Evolutionary conservation across 2,113 vertebrate genomes (phyloP).

Genomic region (Lasiurus borealis): DNA sequence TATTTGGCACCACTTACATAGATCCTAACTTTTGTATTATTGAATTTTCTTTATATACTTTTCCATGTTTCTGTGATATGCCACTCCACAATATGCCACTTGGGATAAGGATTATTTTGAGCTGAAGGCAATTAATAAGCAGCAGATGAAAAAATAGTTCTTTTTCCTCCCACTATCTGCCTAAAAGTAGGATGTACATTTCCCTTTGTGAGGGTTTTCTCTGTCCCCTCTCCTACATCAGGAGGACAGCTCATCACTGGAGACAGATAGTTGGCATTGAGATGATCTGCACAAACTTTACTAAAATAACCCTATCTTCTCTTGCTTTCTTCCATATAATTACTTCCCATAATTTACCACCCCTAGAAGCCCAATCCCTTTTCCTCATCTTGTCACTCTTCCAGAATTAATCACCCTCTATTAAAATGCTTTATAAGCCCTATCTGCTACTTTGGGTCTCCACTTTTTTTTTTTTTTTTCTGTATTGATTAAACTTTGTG

Average conservation of each 20-base stretch:
- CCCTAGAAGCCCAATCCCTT: neutral
- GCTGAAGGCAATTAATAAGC: constrained; percentile 20
- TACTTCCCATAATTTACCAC: neutral
- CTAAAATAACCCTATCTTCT: neutral
- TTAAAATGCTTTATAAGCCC: neutral
- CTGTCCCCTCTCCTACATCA: neutral
- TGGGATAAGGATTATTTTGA: constrained; percentile 10
- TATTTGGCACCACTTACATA: neutral
- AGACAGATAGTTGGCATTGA: neutral
- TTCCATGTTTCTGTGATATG: neutral
- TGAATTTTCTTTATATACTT: constrained; percentile 4
- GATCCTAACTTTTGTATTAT: neutral
- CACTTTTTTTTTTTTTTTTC: neutral
- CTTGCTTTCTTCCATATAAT: neutral
- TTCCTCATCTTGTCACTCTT: neutral
- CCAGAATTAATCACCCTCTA: neutral
- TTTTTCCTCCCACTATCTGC: neutral
- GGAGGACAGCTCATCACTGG: neutral
- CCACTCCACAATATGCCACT: neutral
- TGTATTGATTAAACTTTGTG: too few relatives aligned
- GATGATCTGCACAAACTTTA: neutral
- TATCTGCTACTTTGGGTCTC: neutral
- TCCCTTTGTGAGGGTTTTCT: neutral
- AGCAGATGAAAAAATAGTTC: neutral
- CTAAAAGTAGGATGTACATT: neutral